These are phyloP conservation scores for Temnothorax unifasciatus DNA, from an alignment of 2,888 invertebrate species.

Conservation along the genomic window DNA sequence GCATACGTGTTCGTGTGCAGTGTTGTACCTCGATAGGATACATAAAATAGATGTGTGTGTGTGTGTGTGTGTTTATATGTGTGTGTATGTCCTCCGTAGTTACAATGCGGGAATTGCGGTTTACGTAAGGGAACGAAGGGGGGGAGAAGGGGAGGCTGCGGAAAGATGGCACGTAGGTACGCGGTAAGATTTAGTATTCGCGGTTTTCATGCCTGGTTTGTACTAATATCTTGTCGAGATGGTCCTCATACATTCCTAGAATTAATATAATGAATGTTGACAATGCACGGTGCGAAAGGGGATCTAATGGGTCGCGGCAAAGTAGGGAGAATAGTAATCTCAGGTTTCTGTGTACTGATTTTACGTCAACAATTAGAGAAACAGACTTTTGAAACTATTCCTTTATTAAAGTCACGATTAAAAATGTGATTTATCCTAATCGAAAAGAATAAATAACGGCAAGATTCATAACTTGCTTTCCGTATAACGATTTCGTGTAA, in stretches of 20 bases:
- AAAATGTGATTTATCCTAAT: background rate
- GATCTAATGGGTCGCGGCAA: background rate
- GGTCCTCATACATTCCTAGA: constrained; percentile 78
- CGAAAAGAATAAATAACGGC: background rate
- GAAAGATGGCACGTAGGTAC: constrained; percentile 63
- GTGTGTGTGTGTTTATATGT: background rate
- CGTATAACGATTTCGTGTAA: background rate
- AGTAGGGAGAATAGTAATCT: background rate
- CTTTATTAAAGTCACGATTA: background rate
- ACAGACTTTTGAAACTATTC: too few relatives aligned
- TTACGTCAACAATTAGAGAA: background rate
- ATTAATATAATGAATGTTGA: constrained; percentile 79
- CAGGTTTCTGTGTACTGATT: background rate
- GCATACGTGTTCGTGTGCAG: background rate
- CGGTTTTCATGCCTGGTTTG: constrained; percentile 75
- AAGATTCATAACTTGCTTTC: background rate
- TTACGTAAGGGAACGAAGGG: background rate
- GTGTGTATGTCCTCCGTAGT: constrained; percentile 42
- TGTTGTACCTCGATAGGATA: constrained; percentile 26
- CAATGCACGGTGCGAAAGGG: background rate
- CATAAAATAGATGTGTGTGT: constrained; percentile 12
- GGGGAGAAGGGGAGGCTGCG: background rate
- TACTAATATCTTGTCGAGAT: constrained; percentile 80
- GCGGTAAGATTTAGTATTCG: constrained; percentile 76
- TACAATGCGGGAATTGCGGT: constrained; percentile 65